A percentile compares a stretch with the other conserved stretches of the same genome.
Conservation (phyloP, 2,888 invertebrate species). For the Ophioninae sp. region DNA sequence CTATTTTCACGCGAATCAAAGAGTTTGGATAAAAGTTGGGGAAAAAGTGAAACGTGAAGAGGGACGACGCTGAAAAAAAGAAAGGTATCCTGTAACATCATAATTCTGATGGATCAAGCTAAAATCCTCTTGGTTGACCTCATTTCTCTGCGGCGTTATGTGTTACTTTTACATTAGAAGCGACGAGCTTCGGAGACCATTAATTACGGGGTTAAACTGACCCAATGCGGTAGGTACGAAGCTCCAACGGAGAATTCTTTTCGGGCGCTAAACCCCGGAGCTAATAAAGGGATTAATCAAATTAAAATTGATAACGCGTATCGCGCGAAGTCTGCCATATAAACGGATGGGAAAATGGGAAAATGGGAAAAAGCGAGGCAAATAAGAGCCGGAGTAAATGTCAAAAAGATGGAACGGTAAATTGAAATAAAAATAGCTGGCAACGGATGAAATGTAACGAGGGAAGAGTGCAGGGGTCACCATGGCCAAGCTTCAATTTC, state of each 20-base stretch:
- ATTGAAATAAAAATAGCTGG: constrained; percentile 37
- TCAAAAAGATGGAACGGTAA: constrained; percentile 7
- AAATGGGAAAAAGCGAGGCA: not conserved
- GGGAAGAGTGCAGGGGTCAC: constrained; percentile 33
- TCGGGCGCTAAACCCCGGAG: not conserved
- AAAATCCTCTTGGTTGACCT: constrained; percentile 16
- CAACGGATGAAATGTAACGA: constrained; percentile 61
- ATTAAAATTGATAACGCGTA: not conserved
- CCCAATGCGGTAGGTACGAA: not conserved
- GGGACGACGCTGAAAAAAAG: not conserved
- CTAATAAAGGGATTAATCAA: not conserved
- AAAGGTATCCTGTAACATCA: not conserved
- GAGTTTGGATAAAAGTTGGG: not conserved
- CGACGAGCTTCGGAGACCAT: constrained; percentile 7
- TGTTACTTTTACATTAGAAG: constrained; percentile 19
- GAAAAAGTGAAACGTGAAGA: not conserved
- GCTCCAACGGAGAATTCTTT: not conserved
- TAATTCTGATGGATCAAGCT: constrained; percentile 6
- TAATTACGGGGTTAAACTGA: constrained; percentile 16
- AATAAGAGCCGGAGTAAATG: constrained; percentile 16
- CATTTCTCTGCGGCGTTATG: not conserved
- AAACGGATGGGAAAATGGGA: not conserved
- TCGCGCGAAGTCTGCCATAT: not conserved
- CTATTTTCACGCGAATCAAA: not conserved
- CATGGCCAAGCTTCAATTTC: constrained; percentile 62